Percentiles rank a stretch among this genome's conserved stretches.
These are phyloP conservation scores for Lepidothrix coronata DNA, from an alignment of 2,113 vertebrate genomes.

Conservation along the genomic window DNA sequence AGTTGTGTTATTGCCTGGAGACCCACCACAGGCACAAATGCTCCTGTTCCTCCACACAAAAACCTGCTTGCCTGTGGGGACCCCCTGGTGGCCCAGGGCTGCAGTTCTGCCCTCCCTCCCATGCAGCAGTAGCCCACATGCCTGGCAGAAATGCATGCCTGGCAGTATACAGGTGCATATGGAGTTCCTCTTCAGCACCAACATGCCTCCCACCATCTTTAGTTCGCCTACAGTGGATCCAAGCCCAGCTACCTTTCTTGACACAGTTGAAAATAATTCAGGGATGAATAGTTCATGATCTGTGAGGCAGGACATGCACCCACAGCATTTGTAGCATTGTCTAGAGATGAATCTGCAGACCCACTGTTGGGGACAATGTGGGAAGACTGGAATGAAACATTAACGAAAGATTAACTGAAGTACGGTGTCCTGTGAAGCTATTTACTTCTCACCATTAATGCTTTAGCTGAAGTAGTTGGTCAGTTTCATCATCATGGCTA, in stretches of 20 bases:
- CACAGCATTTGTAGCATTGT: rapidly evolving
- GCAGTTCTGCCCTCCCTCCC: neutral
- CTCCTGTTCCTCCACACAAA: neutral
- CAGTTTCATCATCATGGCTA: no score
- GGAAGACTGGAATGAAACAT: neutral
- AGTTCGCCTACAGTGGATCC: neutral
- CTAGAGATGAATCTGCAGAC: neutral
- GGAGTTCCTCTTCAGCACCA: neutral
- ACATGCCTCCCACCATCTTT: neutral
- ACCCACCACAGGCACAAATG: neutral
- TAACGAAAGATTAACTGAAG: no score
- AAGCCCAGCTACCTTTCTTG: neutral
- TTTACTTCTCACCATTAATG: neutral
- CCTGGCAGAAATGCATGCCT: neutral
- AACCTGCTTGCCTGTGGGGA: neutral
- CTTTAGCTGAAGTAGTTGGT: neutral
- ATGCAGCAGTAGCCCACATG: neutral
- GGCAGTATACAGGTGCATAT: neutral
- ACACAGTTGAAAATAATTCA: neutral
- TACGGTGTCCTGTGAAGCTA: neutral
- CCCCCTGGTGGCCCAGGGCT: neutral
- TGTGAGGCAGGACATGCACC: rapidly evolving
- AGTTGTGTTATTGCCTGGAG: neutral
- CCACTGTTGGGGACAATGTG: rapidly evolving
- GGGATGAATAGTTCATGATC: neutral